Evolutionary conservation across 2,888 invertebrate genomes (phyloP).

Genomic region (Pandemis cinnamomeana): DNA sequence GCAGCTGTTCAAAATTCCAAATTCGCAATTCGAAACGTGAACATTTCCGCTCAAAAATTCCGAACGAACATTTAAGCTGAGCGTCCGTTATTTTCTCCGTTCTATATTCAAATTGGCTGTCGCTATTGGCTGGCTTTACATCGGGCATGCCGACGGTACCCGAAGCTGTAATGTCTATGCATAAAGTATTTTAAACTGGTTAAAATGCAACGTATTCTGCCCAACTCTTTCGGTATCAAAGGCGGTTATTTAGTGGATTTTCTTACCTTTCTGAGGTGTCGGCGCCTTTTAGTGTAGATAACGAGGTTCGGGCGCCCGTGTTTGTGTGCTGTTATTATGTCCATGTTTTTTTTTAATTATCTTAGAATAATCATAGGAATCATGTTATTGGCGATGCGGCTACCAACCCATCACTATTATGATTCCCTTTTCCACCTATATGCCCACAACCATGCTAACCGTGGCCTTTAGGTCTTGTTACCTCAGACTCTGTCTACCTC

Average conservation of each 20-base stretch:
- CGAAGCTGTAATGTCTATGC: constrained; percentile 76
- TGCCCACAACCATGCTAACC: too few relatives aligned
- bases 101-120: constrained; percentile 83
- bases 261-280: constrained; percentile 63
- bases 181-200: constrained; percentile 83
- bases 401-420: too few relatives aligned
- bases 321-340: background rate
- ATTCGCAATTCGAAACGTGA: constrained; percentile 46
- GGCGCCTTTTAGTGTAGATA: constrained; percentile 49
- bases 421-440: too few relatives aligned
- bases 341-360: too few relatives aligned
- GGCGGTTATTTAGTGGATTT: constrained; percentile 65
- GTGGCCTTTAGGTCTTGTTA: too few relatives aligned
- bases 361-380: too few relatives aligned
- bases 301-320: constrained; percentile 35
- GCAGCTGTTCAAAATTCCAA: constrained; percentile 44
- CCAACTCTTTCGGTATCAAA: constrained; percentile 60
- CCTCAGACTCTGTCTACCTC: too few relatives aligned
- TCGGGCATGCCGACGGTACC: constrained; percentile 61
- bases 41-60: constrained; percentile 40
- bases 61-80: constrained; percentile 68
- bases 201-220: constrained; percentile 79
- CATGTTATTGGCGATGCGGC: too few relatives aligned
- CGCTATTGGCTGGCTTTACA: constrained; percentile 60
- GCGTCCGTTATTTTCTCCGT: constrained; percentile 80